phyloP scores from a whole-genome alignment of 2,113 vertebrate species.

The Festucalex cinctus region DNA sequence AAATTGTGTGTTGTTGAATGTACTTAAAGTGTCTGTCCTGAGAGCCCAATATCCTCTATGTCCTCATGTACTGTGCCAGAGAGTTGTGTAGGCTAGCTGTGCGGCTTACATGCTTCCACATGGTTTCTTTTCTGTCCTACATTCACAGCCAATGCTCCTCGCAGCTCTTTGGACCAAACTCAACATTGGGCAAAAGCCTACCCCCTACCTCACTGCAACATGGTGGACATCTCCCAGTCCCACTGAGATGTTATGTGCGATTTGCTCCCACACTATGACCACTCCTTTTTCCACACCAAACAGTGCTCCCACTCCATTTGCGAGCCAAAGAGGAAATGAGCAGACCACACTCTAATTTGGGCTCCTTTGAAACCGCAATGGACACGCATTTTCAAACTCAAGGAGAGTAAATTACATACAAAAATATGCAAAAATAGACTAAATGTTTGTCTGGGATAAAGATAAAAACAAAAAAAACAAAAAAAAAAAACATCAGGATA shows the following conservation, averaged over 20 bases:
- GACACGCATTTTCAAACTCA: conserved; percentile 17
- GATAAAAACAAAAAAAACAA: too few species aligned
- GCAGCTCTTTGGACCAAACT: conserved; percentile 33
- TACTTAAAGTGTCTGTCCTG: too few species aligned
- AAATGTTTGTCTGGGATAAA: conserved; percentile 18
- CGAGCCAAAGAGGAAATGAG: conserved; percentile 62
- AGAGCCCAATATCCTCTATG: too few species aligned
- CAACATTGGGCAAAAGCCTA: conserved; percentile 13
- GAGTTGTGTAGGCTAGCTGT: conserved; percentile 2
- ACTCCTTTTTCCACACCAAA: conserved; percentile 55
- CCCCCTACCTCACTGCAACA: conserved; percentile 26
- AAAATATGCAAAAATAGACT: conserved; percentile 11
- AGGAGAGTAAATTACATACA: conserved; percentile 42
- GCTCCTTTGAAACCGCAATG: conserved; percentile 36
- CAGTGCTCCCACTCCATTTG: conserved; percentile 49
- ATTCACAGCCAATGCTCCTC: conserved; percentile 31
- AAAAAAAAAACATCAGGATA: conserved; percentile 9
- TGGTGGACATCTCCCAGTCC: conserved; percentile 41
- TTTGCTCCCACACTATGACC: conserved; percentile 35
- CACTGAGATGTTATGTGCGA: conserved; percentile 43
- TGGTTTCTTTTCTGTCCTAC: conserved; percentile 25
- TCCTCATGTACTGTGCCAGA: conserved; percentile 18
- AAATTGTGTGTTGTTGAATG: too few species aligned
- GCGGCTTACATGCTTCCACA: conserved; percentile 23
- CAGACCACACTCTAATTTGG: conserved; percentile 55